Evolutionary conservation across 2,888 invertebrate species (phyloP), one percentile per base, ranked within the genome.

Genomic region (Cinara cedri): DNA sequence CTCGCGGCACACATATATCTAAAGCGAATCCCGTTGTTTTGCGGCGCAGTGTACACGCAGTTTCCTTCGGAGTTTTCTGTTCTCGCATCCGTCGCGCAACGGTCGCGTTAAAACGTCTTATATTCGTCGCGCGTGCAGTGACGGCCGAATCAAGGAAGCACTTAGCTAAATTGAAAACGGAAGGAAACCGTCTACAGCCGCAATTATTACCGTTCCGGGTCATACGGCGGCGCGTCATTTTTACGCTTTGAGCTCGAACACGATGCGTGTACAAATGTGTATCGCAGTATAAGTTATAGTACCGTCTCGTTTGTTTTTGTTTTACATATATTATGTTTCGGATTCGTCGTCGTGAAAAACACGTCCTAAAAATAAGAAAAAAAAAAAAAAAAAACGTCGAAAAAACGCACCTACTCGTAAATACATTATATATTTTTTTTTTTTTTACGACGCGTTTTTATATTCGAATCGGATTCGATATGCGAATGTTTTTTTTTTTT

Each of bases 141-240:
- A 3, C 24, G 26, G 6, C 6, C 57, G 49, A 71, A 57, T 57
- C 44, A 44, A n/a, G 24, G 26, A 19, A 72, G 26, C 72, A 72
- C 72, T 72, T 49, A 46, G 49, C 72, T 72, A 49, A 72, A 72
- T 72, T 72, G 62, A 60, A 14, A 19, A 44, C 49, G 26, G 24
- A 57, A 57, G 14, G 46, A 49, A n/a, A 34, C 6, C 34, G 6
- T 34, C 34, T 34, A 34, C 3, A n/a, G n/a, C n/a, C 6, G 34
- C 34, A 34, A 6, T 34, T 34, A 34, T 8, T 21, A n/a, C 13
- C 19, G 57, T 46, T 44, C 24, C 3, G 55, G 55, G 44, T 46
- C n/a, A 26, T n/a, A 49, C 19, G n/a, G n/a, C n/a, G n/a, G n/a
- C n/a, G n/a, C n/a, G n/a, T n/a, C n/a, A 19, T 34, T 34, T 49